These are phyloP conservation scores for Tholera decimalis DNA, from an alignment of 2,888 invertebrate genomes.

Conservation along the genomic window DNA sequence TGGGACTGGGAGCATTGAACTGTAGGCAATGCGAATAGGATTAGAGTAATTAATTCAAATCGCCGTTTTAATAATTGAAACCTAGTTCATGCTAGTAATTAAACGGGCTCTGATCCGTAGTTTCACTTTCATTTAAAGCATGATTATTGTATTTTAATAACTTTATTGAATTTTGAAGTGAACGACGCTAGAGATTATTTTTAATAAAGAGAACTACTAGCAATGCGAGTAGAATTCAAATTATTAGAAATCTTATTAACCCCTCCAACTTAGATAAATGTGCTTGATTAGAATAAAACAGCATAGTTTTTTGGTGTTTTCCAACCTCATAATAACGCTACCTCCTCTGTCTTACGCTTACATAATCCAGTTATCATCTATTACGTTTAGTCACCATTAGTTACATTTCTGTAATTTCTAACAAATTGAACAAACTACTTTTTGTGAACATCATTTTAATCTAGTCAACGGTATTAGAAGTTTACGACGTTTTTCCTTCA, in stretches of 20 bases:
- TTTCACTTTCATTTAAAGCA: constrained; percentile 10
- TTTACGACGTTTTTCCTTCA: constrained; percentile 31
- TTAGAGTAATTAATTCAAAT: constrained; percentile 24
- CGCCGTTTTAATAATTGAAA: constrained; percentile 16
- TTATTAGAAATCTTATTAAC: too few relatives aligned
- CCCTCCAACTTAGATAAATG: too few relatives aligned
- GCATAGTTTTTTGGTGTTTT: not conserved
- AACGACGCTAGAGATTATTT: too few relatives aligned
- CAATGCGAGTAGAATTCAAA: too few relatives aligned
- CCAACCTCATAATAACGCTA: not conserved
- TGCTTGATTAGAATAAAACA: too few relatives aligned
- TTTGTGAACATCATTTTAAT: constrained; percentile 50
- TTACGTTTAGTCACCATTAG: constrained; percentile 32
- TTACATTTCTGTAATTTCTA: constrained; percentile 38
- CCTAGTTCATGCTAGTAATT: not conserved
- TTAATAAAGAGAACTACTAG: too few relatives aligned
- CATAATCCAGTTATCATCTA: constrained; percentile 18
- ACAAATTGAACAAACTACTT: constrained; percentile 46
- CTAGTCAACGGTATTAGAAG: constrained; percentile 56
- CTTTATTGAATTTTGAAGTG: not conserved
- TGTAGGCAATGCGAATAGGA: constrained; percentile 2
- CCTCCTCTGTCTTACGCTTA: not conserved
- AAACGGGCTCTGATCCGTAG: not conserved
- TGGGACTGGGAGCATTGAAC: constrained; percentile 9
- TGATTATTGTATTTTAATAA: not conserved